phyloP scores from a whole-genome alignment of 2,888 invertebrate species.

The Eremobia ochroleuca region DNA sequence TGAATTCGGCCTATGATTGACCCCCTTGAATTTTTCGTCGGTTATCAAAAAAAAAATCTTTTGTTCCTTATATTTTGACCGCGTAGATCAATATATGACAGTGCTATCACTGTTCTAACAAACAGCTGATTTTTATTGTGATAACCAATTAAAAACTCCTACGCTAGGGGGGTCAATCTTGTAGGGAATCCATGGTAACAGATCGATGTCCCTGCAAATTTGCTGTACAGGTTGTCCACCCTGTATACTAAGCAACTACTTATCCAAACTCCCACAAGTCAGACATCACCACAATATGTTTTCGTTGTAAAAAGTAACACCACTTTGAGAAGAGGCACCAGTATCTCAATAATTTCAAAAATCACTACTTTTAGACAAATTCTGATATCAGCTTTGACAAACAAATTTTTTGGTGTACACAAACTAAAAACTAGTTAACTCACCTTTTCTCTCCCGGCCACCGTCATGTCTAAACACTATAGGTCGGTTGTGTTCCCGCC shows the following conservation, averaged over 20 bases:
- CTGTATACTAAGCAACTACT: background rate
- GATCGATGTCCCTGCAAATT: background rate
- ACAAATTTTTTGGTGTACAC: background rate
- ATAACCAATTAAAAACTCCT: too few species aligned
- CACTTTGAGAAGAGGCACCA: background rate
- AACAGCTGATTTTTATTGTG: too few species aligned
- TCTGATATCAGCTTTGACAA: too few species aligned
- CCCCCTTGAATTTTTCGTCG: too few species aligned
- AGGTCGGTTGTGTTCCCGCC: slow-evolving; percentile 94
- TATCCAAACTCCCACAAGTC: background rate
- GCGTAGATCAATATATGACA: too few species aligned
- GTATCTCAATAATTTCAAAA: background rate
- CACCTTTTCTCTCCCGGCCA: slow-evolving; percentile 94
- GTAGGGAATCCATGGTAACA: background rate
- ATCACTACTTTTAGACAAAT: background rate
- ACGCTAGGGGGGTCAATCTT: background rate
- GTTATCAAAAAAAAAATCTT: too few species aligned
- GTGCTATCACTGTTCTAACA: too few species aligned
- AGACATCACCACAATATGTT: background rate
- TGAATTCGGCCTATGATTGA: too few species aligned
- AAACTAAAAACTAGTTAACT: slow-evolving; percentile 59
- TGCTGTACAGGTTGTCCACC: background rate
- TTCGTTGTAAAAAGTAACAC: slow-evolving; percentile 1
- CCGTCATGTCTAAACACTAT: slow-evolving; percentile 94
- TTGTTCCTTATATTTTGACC: too few species aligned